Evolutionary conservation across 2,113 vertebrate genomes (phyloP), one percentile per base, ranked within the genome.

Genomic region (Phaetusa simplex): DNA sequence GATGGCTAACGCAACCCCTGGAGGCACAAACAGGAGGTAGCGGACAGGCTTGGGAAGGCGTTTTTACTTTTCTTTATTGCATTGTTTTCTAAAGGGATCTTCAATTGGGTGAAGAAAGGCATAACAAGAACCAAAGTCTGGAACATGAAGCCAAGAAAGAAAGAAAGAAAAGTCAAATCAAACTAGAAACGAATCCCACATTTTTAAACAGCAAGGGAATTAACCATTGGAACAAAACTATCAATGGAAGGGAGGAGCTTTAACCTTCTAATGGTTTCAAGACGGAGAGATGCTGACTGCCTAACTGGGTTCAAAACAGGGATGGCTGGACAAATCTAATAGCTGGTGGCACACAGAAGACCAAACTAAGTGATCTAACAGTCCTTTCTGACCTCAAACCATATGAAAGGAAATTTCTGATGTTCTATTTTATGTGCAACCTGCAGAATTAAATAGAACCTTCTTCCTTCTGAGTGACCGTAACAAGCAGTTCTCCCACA

Each of bases 11-110:
- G 1, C 45, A 84, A 9, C 36, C 89, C 74, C 78, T 53, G 42
- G 45, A 95, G 86, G 52, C 61, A 80, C 40, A 84, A 88, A 79
- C 38, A 91, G 65, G 94, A 95, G 77, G 70, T 49, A 82, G 34
- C 1, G 50, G 66, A 36, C 21, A 82, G 58, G 77, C 65, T 78
- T 3, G 38, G 69, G 50, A 93, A 94, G 32, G 53, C 53, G 1
- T 84, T 88, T 82, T 84, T 65, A 91, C 86, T 95, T 95, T 81
- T 86, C 76, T 88, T 69, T 52, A 30, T 61, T 85, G 66, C 62
- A 84, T 95, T 97, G 91, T 95, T 95, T 96, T 85, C 91, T 47
- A 91, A 87, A 82, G 17, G 5, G 26, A 79, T 91, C 73, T 85
- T 89, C 81, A 95, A 40, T 7, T 61, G 83, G 47, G 91, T 80